Base-by-base conservation (phyloP, 2,113 vertebrate genomes). In the Saccopteryx bilineata region DNA sequence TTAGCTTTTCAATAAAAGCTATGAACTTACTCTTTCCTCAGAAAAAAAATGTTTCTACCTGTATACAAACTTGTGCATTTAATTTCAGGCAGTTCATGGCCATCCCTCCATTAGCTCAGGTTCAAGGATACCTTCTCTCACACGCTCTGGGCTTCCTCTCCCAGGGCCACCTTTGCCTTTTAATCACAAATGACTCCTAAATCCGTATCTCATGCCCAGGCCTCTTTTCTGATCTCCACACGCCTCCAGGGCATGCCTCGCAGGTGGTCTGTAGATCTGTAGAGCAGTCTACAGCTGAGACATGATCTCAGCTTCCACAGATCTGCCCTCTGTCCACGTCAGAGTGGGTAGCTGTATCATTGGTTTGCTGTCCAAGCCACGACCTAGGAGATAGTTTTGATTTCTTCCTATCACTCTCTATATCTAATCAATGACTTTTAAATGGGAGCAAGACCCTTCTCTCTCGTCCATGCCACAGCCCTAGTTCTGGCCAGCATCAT, bases 11-110 rank as follows among this genome's bases (percentile, higher is more conserved):
- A 68, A 0, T n/a, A 12, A 92, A 78, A 87, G 26, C 52, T 50
- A 18, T 68, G 74, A 26, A 78, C 75, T 90, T 83, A 68, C 56
- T 82, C 50, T 95, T 78, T 91, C 21, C 54, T 90, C 58, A 76
- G 63, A 90, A 94, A 91, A 80, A 61, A 14, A 89, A 74, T 88
- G 66, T 83, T 65, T 48, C 80, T 69, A 60, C 26, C 46, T 65
- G 4, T 9, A 28, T n/a, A 14, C 0, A 74, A 13, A 78, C 10
- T 23, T 71, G 71, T 74, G 5, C 6, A 1, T 68, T 48, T 46
- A 24, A 56, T 72, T 95, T 92, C 91, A 78, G 79, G 72, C 21
- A 60, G 19, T 50, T 86, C 28, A 26, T 1, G 50, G 61, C 68
- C 2, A 24, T 8, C 28, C n/a, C 50, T 91, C 33, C 26, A 12